A percentile compares a stretch with the other conserved stretches of the same genome.
Conservation (phyloP, 2,797 vertebrate species). For the Phoebastria nigripes region DNA sequence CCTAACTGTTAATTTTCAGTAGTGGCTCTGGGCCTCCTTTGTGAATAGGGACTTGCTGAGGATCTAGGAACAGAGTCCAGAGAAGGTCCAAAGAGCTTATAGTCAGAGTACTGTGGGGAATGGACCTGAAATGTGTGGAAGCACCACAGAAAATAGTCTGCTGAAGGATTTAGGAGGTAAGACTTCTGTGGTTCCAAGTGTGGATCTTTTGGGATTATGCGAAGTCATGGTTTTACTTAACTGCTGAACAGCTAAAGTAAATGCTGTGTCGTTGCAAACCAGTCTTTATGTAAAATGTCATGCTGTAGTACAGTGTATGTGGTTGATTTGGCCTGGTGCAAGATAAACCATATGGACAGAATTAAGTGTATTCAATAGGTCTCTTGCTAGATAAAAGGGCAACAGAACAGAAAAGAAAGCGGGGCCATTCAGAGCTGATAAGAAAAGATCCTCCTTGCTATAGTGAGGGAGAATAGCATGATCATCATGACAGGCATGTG, state of each 20-base stretch:
- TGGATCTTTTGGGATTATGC: background rate
- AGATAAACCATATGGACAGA: background rate
- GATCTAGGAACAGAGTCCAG: background rate
- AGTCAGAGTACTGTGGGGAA: background rate
- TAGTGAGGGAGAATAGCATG: background rate
- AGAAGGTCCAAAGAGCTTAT: background rate
- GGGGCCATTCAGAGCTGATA: background rate
- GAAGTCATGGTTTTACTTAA: background rate
- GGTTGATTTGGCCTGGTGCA: background rate
- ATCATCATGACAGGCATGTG: background rate
- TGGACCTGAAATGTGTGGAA: background rate
- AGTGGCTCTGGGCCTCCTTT: background rate
- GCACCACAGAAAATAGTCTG: background rate
- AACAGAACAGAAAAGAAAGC: background rate
- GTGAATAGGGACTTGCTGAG: background rate
- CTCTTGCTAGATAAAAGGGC: background rate
- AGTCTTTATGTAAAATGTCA: background rate
- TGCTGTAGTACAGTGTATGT: background rate
- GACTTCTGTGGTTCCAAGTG: background rate
- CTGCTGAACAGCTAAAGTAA: background rate
- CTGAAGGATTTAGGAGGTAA: background rate
- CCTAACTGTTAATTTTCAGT: background rate
- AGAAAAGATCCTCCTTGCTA: background rate
- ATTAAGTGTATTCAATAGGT: background rate
- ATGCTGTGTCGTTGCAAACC: background rate